Percentiles rank a stretch among this genome's conserved stretches.
These are phyloP conservation scores for Polietes domitor DNA, from an alignment of 2,888 invertebrate species.

Conservation along the genomic window DNA sequence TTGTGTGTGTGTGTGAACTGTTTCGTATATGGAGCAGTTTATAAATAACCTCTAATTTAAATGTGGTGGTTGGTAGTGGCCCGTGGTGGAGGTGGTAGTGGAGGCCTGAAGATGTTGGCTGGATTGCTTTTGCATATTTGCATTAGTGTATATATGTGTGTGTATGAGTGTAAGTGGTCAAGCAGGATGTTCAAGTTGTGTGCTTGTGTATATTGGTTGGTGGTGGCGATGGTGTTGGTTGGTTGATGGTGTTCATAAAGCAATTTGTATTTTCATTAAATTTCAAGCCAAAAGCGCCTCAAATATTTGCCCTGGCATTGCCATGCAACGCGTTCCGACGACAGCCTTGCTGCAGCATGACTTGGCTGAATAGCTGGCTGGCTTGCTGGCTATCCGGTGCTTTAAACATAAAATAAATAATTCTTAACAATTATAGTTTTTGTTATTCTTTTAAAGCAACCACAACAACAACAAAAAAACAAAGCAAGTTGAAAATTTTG, in stretches of 20 bases:
- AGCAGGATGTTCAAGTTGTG: neutral
- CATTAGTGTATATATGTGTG: neutral
- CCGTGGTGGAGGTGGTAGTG: neutral
- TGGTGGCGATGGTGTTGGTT: no score
- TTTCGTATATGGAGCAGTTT: neutral
- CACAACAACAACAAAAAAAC: no score
- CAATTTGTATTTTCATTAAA: conserved; percentile 33
- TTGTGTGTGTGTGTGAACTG: neutral
- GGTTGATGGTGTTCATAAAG: conserved; percentile 23
- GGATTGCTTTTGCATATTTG: neutral
- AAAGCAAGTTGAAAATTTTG: neutral
- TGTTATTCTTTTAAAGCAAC: no score
- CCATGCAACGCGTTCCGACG: neutral
- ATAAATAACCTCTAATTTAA: conserved; percentile 33
- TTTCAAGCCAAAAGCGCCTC: neutral
- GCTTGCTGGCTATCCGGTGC: no score
- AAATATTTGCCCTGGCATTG: neutral
- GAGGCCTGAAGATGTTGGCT: conserved; percentile 20
- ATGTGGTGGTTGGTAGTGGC: conserved; percentile 1
- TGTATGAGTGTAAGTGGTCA: neutral
- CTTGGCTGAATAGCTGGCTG: no score
- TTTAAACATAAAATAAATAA: conserved; percentile 13
- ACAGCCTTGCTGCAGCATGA: no score
- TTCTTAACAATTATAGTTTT: neutral
- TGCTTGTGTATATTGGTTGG: neutral